Conservation (phyloP, 2,113 vertebrate genomes). For the Cochlearius cochlearius region DNA sequence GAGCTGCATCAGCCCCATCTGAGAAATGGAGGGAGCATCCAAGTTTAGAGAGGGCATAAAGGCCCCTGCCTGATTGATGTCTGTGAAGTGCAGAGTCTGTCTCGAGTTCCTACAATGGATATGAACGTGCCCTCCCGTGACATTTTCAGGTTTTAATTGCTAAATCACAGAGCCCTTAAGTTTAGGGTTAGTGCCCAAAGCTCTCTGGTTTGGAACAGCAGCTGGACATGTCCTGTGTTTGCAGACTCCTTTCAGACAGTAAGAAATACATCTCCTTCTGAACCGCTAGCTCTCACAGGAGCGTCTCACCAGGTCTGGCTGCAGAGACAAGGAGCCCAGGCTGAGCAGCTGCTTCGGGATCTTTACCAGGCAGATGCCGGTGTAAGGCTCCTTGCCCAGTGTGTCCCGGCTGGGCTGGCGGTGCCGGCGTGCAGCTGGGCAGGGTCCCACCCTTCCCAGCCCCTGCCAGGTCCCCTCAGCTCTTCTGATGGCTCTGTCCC, state of each 20-base stretch:
- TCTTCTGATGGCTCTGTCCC: background rate
- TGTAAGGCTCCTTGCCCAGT: background rate
- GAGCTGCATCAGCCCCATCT: background rate
- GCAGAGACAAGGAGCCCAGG: background rate
- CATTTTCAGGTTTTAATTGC: background rate
- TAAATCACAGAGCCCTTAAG: background rate
- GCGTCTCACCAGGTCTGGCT: background rate
- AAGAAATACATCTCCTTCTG: background rate
- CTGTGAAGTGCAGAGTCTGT: background rate
- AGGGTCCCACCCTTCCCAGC: background rate
- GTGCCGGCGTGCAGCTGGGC: background rate
- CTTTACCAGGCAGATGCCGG: background rate
- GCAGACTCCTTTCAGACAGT: background rate
- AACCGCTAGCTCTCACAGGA: background rate
- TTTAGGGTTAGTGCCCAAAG: background rate
- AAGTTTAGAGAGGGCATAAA: background rate
- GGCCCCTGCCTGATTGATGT: background rate
- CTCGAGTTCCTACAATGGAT: background rate
- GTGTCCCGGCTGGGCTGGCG: background rate
- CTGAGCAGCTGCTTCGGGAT: background rate
- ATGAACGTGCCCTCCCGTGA: background rate
- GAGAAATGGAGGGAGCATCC: background rate
- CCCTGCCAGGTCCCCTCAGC: background rate
- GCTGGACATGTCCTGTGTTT: background rate
- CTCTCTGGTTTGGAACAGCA: background rate